Base-by-base conservation (phyloP, 30 jellyfish, hydroid and myxozoan species). In the Rhopilema esculentum region DNA sequence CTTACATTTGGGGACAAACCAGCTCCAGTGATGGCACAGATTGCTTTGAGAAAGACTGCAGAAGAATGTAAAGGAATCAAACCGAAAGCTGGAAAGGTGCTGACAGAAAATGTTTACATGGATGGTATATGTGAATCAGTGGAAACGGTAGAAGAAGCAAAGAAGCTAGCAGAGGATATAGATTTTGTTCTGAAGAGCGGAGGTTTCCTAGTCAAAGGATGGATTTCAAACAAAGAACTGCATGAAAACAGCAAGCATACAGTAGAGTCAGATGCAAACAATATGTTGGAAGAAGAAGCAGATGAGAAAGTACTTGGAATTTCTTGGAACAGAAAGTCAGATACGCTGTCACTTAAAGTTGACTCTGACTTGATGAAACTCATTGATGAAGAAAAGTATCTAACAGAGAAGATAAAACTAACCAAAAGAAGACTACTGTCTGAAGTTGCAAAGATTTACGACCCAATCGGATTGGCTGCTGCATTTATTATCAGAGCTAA, bases 401-500 rank as follows among this genome's bases (percentile, higher is more conserved):
- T 74, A 15, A 8, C 84, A 51, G 84, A 79, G 86, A 88, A 69
- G 1, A 77, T 79, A 27, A 88, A 32, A 27, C 68, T 88, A 22
- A 79, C 97, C 66, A 88, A 88, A 72, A 69, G 92, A 71, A 80
- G 72, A 66, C 83, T 88, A 71, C 87, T 88, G 65, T 28, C 49
- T 62, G 84, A 72, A 70, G 89, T 88, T 75, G 97, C 92, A 70
- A 80, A 65, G 78, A 77, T 76, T 33, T 87, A 77, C 32, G 90
- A 87, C 27, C 91, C 80, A 77, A 87, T 87, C 69, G 87, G 97
- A 66, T 53, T 87, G 8, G 91, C 96, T 4, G 91, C 96, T 77
- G 96, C 87, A 29, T 77, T 87, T 51, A 48, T 78, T 24, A 87
- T 87, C 91, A 74, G 79, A 53, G 83, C 85, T n/a, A 91, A 61